Conservation (phyloP, 2,888 invertebrate species). For the Drosophila neutralis region DNA sequence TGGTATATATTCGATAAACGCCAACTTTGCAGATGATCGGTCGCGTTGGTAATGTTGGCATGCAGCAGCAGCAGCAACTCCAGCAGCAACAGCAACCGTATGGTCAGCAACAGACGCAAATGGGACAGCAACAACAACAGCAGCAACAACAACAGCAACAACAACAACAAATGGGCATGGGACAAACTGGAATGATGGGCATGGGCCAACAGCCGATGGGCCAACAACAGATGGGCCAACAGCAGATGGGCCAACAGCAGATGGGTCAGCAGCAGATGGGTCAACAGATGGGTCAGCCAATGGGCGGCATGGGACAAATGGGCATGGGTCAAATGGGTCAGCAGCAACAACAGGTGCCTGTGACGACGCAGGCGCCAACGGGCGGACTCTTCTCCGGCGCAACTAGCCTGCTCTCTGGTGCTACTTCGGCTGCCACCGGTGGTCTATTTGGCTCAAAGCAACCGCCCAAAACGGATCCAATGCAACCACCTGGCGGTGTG, state of each 20-base stretch:
- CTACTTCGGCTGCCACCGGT: constrained; percentile 85
- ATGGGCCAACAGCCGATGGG: constrained; percentile 62
- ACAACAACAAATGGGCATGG: constrained; percentile 76
- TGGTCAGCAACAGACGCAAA: constrained; percentile 82
- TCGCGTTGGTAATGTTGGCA: constrained; percentile 85
- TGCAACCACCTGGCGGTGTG: constrained; percentile 85
- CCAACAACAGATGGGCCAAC: constrained; percentile 49
- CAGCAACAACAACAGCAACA: constrained; percentile 74
- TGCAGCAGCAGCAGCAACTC: constrained; percentile 84
- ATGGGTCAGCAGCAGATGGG: constrained; percentile 47
- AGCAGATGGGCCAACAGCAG: constrained; percentile 21
- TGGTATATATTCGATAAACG: constrained; percentile 55
- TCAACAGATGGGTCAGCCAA: constrained; percentile 45
- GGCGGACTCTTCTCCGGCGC: constrained; percentile 85
- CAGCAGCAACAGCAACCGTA: constrained; percentile 82
- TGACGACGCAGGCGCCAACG: constrained; percentile 82
- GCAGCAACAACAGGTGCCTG: constrained; percentile 83
- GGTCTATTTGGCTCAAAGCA: constrained; percentile 85
- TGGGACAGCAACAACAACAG: constrained; percentile 78
- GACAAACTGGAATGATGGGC: constrained; percentile 62
- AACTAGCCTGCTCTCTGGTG: constrained; percentile 85
- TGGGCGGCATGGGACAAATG: constrained; percentile 74
- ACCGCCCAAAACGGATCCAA: constrained; percentile 85
- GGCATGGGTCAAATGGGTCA: constrained; percentile 75
- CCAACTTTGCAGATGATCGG: constrained; percentile 85